phyloP scores from a whole-genome alignment of 2,888 invertebrate genomes.

The Dione vanillae region DNA sequence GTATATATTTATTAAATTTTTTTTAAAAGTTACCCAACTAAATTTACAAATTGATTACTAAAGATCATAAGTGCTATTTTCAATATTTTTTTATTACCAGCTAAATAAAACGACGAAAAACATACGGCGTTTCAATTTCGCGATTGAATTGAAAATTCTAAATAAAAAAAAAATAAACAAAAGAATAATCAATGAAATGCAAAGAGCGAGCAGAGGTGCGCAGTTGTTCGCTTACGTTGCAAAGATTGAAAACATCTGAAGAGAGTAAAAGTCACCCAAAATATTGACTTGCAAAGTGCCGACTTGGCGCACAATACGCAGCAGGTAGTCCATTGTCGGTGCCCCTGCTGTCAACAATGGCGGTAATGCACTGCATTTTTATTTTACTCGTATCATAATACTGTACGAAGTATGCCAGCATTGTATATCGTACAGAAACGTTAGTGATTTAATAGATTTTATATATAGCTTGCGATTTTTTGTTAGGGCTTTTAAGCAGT shows the following conservation, averaged over 20 bases:
- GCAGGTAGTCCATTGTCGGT: constrained; percentile 78
- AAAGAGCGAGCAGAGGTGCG: constrained; percentile 58
- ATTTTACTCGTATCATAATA: constrained; percentile 65
- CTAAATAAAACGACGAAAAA: constrained; percentile 31
- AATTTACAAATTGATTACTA: background rate
- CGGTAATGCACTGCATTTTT: constrained; percentile 78
- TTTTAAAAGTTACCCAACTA: background rate
- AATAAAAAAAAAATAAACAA: constrained; percentile 61
- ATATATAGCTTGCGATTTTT: background rate
- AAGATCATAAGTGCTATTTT: background rate
- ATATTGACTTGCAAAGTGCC: constrained; percentile 83
- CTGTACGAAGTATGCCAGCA: constrained; percentile 61
- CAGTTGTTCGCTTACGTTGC: constrained; percentile 75
- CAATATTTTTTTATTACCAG: background rate
- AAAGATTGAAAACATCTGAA: constrained; percentile 56
- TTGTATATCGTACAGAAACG: constrained; percentile 38
- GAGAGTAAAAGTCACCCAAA: constrained; percentile 73
- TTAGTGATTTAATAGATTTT: constrained; percentile 22
- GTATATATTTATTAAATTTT: background rate
- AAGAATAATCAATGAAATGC: constrained; percentile 67
- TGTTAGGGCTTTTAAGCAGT: constrained; percentile 5
- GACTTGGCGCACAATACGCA: constrained; percentile 75
- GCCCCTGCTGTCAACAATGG: constrained; percentile 69
- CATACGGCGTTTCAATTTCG: constrained; percentile 58
- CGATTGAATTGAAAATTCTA: constrained; percentile 61